Evolutionary conservation across 2,888 invertebrate species (phyloP).

Genomic region (Pristionchus japonicus): DNA sequence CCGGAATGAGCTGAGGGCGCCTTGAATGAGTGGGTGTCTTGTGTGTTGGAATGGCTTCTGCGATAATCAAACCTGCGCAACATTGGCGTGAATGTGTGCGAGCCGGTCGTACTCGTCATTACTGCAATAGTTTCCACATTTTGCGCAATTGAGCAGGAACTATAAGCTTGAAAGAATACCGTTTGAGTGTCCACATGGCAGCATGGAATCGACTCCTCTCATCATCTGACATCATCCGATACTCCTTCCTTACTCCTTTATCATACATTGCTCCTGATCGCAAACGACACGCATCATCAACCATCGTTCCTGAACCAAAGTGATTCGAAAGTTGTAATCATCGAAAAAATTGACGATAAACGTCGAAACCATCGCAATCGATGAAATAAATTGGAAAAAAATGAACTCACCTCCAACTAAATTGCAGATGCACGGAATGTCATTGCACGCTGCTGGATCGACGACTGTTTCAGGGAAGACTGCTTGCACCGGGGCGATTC

Average conservation of each 20-base stretch:
- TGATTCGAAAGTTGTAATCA: too few species aligned
- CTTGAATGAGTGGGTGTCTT: background rate
- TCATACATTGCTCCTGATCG: background rate
- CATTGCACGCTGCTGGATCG: background rate
- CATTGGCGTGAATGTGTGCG: conserved; percentile 16
- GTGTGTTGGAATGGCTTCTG: background rate
- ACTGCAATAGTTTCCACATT: background rate
- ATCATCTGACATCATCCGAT: conserved; percentile 17
- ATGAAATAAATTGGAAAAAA: background rate
- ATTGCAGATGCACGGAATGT: background rate
- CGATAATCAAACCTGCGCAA: too few species aligned
- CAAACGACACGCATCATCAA: background rate
- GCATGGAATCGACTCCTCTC: conserved; percentile 22
- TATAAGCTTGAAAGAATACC: background rate
- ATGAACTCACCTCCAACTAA: background rate
- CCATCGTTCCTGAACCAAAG: background rate
- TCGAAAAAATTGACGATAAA: too few species aligned
- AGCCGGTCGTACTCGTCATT: conserved; percentile 23
- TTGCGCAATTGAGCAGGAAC: too few species aligned
- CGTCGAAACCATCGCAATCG: too few species aligned
- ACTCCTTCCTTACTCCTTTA: conserved; percentile 25
- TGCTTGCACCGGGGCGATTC: background rate
- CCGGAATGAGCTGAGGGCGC: conserved; percentile 28
- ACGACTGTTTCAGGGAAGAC: background rate
- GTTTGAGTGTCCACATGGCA: background rate